Evolutionary conservation across 2,797 vertebrate species (phyloP).

Genomic region (Toxotes lorentzi): DNA sequence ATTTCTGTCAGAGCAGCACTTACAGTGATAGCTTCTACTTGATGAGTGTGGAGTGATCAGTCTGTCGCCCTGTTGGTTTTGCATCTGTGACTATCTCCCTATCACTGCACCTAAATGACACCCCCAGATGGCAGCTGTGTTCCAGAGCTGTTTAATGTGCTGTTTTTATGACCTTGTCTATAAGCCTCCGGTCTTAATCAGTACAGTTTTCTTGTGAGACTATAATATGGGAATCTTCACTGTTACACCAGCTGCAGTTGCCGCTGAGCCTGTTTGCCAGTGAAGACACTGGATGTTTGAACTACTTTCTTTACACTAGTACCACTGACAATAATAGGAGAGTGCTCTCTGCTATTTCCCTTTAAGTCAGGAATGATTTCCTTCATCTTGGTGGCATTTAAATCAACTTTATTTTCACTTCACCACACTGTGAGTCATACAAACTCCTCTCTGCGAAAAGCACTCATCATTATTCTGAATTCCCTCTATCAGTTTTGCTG

Average conservation of each 20-base stretch:
- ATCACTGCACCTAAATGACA: constrained; percentile 60
- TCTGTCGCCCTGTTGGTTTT: constrained; percentile 63
- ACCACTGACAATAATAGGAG: constrained; percentile 8
- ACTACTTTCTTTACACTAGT: constrained; percentile 5
- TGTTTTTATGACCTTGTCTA: constrained; percentile 48
- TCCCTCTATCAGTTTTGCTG: constrained; percentile 59
- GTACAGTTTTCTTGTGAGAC: constrained; percentile 27
- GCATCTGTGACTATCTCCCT: constrained; percentile 62
- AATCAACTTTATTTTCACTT: constrained; percentile 66
- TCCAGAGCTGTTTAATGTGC: constrained; percentile 59
- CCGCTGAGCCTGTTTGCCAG: constrained; percentile 22
- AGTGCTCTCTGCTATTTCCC: constrained; percentile 32
- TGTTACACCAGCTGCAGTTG: background rate
- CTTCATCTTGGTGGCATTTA: constrained; percentile 52
- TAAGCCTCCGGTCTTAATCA: constrained; percentile 37
- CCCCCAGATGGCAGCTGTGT: constrained; percentile 66
- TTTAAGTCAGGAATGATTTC: constrained; percentile 48
- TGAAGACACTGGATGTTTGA: constrained; percentile 29
- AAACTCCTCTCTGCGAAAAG: constrained; percentile 51
- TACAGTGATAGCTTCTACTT: constrained; percentile 40
- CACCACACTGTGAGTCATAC: constrained; percentile 40
- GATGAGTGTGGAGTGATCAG: constrained; percentile 55
- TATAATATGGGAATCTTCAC: constrained; percentile 31
- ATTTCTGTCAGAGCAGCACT: constrained; percentile 44
- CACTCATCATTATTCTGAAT: constrained; percentile 66